Evolutionary conservation across 35 echinoderm and acorn worm genomes (phyloP).

Genomic region (Lytechinus variegatus): DNA sequence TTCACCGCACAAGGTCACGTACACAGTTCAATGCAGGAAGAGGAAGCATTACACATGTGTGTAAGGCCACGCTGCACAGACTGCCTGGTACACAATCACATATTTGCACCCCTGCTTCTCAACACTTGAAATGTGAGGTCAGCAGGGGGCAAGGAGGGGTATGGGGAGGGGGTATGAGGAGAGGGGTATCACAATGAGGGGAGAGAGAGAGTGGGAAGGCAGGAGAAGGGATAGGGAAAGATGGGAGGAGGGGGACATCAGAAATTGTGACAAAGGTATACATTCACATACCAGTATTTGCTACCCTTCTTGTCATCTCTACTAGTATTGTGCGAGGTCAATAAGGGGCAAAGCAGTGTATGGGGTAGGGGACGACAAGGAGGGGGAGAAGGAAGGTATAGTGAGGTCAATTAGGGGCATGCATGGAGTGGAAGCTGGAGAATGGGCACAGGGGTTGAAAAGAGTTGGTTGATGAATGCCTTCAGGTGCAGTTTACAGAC

Average conservation of each 20-base stretch:
- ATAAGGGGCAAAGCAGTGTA: background rate
- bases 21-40: constrained; percentile 1
- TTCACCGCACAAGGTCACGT: constrained; percentile 16
- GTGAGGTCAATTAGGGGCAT: no score
- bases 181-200: background rate
- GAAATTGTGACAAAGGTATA: no score
- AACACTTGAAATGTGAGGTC: background rate
- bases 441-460: no score
- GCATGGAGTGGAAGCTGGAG: no score
- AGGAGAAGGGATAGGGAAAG: background rate
- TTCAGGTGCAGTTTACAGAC: no score
- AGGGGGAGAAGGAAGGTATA: background rate
- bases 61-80: background rate
- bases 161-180: background rate
- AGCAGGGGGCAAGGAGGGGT: background rate
- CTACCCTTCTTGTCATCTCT: no score
- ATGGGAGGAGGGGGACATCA: background rate
- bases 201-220: background rate
- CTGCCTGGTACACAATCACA: background rate
- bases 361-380: no score
- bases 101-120: background rate
- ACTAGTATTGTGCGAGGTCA: no score
- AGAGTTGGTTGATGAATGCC: no score
- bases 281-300: no score
- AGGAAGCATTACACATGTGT: constrained; percentile 10